A percentile compares a stretch with the other conserved stretches of the same genome.
Conservation (phyloP, 2,888 invertebrate genomes). For the Drosophila monieri region DNA sequence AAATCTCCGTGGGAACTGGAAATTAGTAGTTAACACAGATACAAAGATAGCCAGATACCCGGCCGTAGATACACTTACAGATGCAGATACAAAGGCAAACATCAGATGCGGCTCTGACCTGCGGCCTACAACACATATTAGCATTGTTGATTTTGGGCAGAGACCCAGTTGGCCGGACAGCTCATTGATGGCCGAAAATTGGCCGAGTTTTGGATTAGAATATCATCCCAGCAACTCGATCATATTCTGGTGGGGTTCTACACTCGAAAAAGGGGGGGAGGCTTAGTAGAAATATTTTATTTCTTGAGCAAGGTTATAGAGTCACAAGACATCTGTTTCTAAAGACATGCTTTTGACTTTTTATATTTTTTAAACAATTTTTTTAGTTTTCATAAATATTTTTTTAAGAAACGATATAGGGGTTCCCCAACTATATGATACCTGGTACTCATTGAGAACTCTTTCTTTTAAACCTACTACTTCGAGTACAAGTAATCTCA, state of each 20-base stretch:
- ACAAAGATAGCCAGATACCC: conserved; percentile 18
- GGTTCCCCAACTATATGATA: too few relatives aligned
- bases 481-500: too few relatives aligned
- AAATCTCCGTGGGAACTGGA: conserved; percentile 80
- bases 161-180: conserved; percentile 5
- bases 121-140: conserved; percentile 66
- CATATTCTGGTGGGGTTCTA: not conserved
- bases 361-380: too few relatives aligned
- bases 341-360: too few relatives aligned
- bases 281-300: too few relatives aligned
- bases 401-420: too few relatives aligned
- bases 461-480: too few relatives aligned
- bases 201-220: conserved; percentile 19
- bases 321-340: too few relatives aligned
- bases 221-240: conserved; percentile 5
- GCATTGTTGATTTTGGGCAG: conserved; percentile 64
- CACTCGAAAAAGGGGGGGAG: not conserved
- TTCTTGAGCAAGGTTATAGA: too few relatives aligned
- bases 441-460: too few relatives aligned
- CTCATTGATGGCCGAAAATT: conserved; percentile 56
- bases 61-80: conserved; percentile 10
- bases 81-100: conserved; percentile 3
- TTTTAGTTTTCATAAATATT: too few relatives aligned
- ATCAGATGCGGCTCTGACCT: conserved; percentile 46
- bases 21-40: conserved; percentile 66